Evolutionary conservation across 2,888 invertebrate genomes (phyloP).

Genomic region (Drosophila incognita): DNA sequence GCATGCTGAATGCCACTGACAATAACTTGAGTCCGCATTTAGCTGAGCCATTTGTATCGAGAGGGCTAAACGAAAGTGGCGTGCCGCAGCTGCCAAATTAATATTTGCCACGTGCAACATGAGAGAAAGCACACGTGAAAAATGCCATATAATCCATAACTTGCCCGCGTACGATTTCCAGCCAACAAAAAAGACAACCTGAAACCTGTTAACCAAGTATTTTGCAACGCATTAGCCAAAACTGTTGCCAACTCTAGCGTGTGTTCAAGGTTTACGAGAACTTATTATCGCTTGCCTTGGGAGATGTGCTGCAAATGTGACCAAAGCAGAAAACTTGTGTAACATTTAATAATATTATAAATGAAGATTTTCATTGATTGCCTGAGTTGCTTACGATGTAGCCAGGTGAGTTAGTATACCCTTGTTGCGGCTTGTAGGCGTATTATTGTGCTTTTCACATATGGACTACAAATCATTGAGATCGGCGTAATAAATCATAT

Average conservation of each 20-base stretch:
- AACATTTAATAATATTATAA: not conserved
- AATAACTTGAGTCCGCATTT: constrained; percentile 44
- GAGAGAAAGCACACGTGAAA: constrained; percentile 55
- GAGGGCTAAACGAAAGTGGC: constrained; percentile 15
- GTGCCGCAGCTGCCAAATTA: constrained; percentile 60
- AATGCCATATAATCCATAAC: constrained; percentile 71
- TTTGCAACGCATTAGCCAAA: constrained; percentile 3
- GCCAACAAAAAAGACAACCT: constrained; percentile 4
- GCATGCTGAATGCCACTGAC: constrained; percentile 11
- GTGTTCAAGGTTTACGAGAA: not conserved
- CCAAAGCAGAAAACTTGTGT: not conserved
- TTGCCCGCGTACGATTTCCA: constrained; percentile 25
- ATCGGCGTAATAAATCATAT: not conserved
- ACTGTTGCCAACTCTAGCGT: constrained; percentile 4
- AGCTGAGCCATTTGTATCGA: constrained; percentile 45
- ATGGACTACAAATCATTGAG: not conserved
- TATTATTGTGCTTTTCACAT: not conserved
- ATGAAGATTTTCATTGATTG: not conserved
- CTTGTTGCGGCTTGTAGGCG: not conserved
- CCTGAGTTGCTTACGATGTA: not conserved
- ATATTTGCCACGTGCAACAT: constrained; percentile 71
- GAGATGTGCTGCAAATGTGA: not conserved
- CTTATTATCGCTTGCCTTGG: not conserved
- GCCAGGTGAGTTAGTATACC: not conserved
- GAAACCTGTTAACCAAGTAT: constrained; percentile 33